Base-by-base conservation (phyloP, 2,888 invertebrate species). In the Mallateleia sp. region DNA sequence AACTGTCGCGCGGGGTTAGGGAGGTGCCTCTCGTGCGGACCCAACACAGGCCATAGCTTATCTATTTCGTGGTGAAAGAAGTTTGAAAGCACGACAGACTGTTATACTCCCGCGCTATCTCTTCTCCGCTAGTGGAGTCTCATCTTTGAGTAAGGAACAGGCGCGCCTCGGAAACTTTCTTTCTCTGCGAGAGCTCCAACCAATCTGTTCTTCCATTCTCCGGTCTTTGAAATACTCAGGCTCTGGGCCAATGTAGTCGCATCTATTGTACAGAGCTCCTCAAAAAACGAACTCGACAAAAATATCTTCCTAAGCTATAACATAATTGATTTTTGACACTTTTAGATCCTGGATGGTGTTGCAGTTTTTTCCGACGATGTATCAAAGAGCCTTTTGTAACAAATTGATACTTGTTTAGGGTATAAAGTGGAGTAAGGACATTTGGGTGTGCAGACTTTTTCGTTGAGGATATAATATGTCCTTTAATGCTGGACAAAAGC, bases 91-190 rank as follows among this genome's bases (percentile, higher is more conserved):
- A 74, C 67, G 79, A 79, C 84, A 74, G 69, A 74, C 74, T 62
- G 79, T 85, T 79, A 69, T 85, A 75, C 79, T 69, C 56, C 69
- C 69, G 79, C 64, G 64, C 56, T 85, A 85, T 80, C 85, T 85
- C 75, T 75, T 71, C 79, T 50, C 62, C 74, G 67, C 62, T 60
- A 62, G 74, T 74, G 80, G 71, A 85, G 69, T 52, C 67, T 71
- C 75, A 85, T 85, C 80, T 80, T 85, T 54, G 85, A 75, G 80
- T 60, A 79, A 72, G 67, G 74, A 79, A 67, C 56, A 52, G 38
- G 25, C 62, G 62, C 47, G 34, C 42, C 62, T 75, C 79, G 74
- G 54, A 58, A 75, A 74, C 67, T 85, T 85, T 85, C 75, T 80
- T 80, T 64, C 71, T 50, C 71, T 71, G 75, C 20, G 18, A 62